Evolutionary conservation across 2,797 vertebrate genomes (phyloP).

Genomic region (Phalloptychus januarius): DNA sequence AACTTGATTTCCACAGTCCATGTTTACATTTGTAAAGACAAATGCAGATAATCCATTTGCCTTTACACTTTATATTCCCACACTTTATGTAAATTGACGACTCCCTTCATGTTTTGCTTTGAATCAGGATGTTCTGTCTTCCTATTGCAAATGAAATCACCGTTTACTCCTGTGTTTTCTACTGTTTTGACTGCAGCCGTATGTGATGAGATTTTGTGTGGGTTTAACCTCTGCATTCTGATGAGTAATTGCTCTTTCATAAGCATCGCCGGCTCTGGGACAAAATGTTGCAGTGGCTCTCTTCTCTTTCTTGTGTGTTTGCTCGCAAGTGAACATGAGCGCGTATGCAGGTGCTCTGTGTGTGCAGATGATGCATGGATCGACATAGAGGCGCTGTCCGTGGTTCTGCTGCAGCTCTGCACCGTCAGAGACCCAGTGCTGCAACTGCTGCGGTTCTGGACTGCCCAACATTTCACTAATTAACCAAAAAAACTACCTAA

Average conservation of each 20-base stretch:
- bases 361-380: neutral
- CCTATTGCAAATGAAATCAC: neutral
- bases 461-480: neutral
- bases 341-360: neutral
- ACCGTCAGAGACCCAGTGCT: slow-evolving; percentile 6
- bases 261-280: neutral
- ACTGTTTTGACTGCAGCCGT: neutral
- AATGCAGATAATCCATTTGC: neutral
- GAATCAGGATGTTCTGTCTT: neutral
- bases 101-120: neutral
- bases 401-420: slow-evolving; percentile 63
- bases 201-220: neutral
- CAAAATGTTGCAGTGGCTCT: neutral
- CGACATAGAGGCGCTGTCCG: slow-evolving; percentile 51
- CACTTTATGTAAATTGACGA: neutral
- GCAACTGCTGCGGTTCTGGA: neutral
- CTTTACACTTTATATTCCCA: neutral
- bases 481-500: neutral
- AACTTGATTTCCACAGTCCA: neutral
- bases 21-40: neutral
- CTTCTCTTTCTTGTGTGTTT: neutral
- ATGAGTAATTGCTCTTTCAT: neutral
- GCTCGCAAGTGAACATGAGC: neutral
- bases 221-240: neutral
- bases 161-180: neutral